phyloP scores from a whole-genome alignment of 2,888 invertebrate species.

The Cheilosia vernalis region DNA sequence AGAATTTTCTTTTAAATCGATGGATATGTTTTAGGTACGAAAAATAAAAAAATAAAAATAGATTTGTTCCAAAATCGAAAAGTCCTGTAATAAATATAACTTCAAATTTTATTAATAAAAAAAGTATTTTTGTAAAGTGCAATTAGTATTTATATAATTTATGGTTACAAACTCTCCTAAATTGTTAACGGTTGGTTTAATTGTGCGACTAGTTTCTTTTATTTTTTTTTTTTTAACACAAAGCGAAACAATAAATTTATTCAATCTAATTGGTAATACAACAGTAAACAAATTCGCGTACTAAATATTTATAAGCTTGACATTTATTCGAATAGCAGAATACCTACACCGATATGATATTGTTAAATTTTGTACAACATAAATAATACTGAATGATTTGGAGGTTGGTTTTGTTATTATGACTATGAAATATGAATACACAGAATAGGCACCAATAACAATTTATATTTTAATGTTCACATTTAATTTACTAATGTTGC shows the following conservation, averaged over 20 bases:
- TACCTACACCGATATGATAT: slow-evolving; percentile 28
- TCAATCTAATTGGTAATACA: slow-evolving; percentile 39
- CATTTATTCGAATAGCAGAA: slow-evolving; percentile 43
- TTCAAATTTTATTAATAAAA: slow-evolving; percentile 70
- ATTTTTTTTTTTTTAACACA: slow-evolving; percentile 18
- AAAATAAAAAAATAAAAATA: slow-evolving; percentile 20
- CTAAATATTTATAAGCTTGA: slow-evolving; percentile 48
- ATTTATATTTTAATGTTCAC: not conserved
- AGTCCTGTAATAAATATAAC: slow-evolving; percentile 74
- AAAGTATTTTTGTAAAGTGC: slow-evolving; percentile 42
- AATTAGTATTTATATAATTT: slow-evolving; percentile 31
- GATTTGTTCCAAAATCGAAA: slow-evolving; percentile 65
- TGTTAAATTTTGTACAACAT: slow-evolving; percentile 2
- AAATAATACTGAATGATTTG: slow-evolving; percentile 26
- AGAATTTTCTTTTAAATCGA: slow-evolving; percentile 29
- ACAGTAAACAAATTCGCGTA: slow-evolving; percentile 46
- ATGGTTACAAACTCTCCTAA: slow-evolving; percentile 21
- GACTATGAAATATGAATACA: slow-evolving; percentile 39
- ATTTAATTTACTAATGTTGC: not conserved
- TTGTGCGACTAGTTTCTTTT: slow-evolving; percentile 28
- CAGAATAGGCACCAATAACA: slow-evolving; percentile 3
- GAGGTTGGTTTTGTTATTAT: slow-evolving; percentile 34
- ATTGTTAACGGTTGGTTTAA: slow-evolving; percentile 15
- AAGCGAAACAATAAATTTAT: slow-evolving; percentile 41
- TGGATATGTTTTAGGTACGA: slow-evolving; percentile 40